Evolutionary conservation across 2,888 invertebrate species (phyloP).

Genomic region (Ennomos quercinarius): DNA sequence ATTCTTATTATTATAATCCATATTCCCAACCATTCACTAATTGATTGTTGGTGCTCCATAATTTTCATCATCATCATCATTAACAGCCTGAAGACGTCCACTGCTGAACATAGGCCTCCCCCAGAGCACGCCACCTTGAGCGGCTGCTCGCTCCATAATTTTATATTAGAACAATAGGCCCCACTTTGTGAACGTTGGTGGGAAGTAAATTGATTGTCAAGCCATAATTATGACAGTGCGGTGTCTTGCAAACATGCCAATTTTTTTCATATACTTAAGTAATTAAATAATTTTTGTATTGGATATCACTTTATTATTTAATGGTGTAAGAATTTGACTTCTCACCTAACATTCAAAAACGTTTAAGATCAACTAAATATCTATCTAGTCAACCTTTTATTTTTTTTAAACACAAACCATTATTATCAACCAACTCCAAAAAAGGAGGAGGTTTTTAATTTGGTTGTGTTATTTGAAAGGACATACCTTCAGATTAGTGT

Average conservation of each 20-base stretch:
- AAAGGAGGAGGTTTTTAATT: no score
- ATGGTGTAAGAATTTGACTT: slow-evolving; percentile 10
- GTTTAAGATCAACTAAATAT: no score
- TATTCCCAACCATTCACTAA: slow-evolving; percentile 30
- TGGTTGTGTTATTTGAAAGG: no score
- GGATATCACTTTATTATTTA: slow-evolving; percentile 12
- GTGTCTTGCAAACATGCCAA: slow-evolving; percentile 50
- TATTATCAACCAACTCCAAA: no score
- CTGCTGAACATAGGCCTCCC: no score
- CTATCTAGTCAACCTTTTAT: no score
- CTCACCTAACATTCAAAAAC: no score
- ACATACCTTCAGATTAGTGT: no score
- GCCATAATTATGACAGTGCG: slow-evolving; percentile 35
- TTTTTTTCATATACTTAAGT: slow-evolving; percentile 20
- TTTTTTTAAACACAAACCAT: no score
- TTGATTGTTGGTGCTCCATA: slow-evolving; percentile 42
- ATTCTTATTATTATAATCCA: slow-evolving; percentile 1
- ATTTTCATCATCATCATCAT: no score
- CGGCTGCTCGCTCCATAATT: slow-evolving; percentile 48
- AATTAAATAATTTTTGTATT: slow-evolving; percentile 39
- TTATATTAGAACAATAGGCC: slow-evolving; percentile 51
- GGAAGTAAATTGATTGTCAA: slow-evolving; percentile 51
- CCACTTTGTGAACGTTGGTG: slow-evolving; percentile 48
- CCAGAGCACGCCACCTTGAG: no score
- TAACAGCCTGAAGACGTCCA: no score